Evolutionary conservation across 1,140 invertebrate genomes (phyloP), one percentile per base, ranked within the genome.

Genomic region (Aphaenogaster floridana): DNA sequence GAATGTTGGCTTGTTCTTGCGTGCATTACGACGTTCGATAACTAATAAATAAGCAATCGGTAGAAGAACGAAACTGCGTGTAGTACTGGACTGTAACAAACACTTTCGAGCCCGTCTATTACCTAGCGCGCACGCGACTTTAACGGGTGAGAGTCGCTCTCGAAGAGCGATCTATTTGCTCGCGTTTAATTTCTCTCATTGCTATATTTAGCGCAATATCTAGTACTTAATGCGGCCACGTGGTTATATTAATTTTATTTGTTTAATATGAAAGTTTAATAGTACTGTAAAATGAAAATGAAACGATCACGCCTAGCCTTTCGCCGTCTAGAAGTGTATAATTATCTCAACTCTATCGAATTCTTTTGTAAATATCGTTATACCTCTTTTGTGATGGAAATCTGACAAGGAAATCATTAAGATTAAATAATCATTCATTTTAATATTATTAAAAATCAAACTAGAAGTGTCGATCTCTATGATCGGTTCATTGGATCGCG

Each of bases 241-340:
- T 34, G 28, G 36, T 7, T 57, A 21, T 57, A 21, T 57, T 59
- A 54, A n/a, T 74, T 36, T 34, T 74, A 42, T 42, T 9, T 59
- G 36, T 42, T 42, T 28, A 59, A 77, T 77, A 42, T 77, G 36
- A 77, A 77, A 71, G 45, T 71, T 71, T 50, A 50, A 71, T 5
- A 17, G 21, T 11, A 34, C 5, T 13, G 15, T 71, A 17, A 71
- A 77, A 57, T 54, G 34, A 39, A 54, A 57, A 42, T 59, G 17
- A 68, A 5, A 57, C 21, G 28, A 39, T 39, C 63, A 45, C 64
- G 39, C 36, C 21, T 45, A 68, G 64, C 64, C 39, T 68, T 68
- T 68, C 39, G n/a, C 64, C 15, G 42, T 11, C 39, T 13, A 45
- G 11, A 28, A 69, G 50, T 48, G n/a, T 45, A 3, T 48, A 11